Base-by-base conservation (phyloP, 2,888 invertebrate genomes). In the Agrilus cyanescens region DNA sequence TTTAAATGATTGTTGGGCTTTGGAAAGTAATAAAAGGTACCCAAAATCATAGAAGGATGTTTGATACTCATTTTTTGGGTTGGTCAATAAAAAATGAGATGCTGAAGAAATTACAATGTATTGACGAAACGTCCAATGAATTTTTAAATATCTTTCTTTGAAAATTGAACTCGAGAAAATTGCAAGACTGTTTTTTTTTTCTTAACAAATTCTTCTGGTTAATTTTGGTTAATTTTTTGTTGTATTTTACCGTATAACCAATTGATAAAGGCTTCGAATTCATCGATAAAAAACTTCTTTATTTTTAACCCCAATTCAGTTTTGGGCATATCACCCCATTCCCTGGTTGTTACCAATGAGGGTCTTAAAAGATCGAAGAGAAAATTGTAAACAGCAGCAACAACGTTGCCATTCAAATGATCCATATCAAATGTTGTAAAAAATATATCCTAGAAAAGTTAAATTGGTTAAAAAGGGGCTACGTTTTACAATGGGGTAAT, bases 261-360 rank as follows among this genome's bases (percentile, higher is more conserved):
- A 40, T 64, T 59, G 15, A 69, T 69, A 53, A 76, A 80, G 49
- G 71, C 68, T n/a, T 66, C 61, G 43, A 77, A 72, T 44, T 74
- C 74, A 33, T 72, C 73, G 34, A 78, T 61, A 56, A 80, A 80
- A 45, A 73, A 68, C 6, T 67, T 61, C 50, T 69, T 71, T 35
- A 72, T 67, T 47, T 65, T 65, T 13, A 65, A 53, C 12, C 71
- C 72, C 29, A 59, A 56, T 43, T 66, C 67, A 4, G 62, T 63
- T 53, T 70, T 71, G 1, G 60, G 57, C 4, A 74, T 65, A 47
- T 75, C 69, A 8, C 76, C 76, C 72, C 77, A 79, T 3, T 74
- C 69, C 8, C 66, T 67, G 14, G 68, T 67, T 2, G 61, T 57
- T 35, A 59, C 58, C 33, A 78, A 53, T 1, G 71, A 66, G 12